Conservation (phyloP, 1,140 invertebrate species). For the Lucilia sericata region DNA sequence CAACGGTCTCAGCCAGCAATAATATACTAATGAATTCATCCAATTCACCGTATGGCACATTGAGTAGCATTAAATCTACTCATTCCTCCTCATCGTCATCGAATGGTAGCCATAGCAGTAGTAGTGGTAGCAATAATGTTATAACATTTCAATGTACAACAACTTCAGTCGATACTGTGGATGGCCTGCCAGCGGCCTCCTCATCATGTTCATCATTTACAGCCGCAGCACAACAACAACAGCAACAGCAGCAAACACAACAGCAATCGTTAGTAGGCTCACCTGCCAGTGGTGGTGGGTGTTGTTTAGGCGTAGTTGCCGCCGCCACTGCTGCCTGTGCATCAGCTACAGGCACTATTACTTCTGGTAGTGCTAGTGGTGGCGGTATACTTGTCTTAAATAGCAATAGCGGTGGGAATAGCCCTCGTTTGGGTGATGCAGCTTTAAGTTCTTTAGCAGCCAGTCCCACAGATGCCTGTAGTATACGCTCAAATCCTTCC, state of each 20-base stretch:
- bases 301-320: background rate
- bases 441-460: slow-evolving; percentile 63
- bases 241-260: slow-evolving; percentile 42
- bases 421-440: slow-evolving; percentile 56
- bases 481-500: slow-evolving; percentile 66
- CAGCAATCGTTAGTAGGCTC: slow-evolving; percentile 57
- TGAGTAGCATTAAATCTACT: slow-evolving; percentile 63
- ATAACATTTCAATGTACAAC: slow-evolving; percentile 59
- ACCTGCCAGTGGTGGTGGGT: slow-evolving; percentile 47
- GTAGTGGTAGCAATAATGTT: slow-evolving; percentile 57
- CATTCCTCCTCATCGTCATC: slow-evolving; percentile 64
- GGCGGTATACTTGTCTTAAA: slow-evolving; percentile 17
- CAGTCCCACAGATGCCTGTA: slow-evolving; percentile 65
- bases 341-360: background rate
- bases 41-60: slow-evolving; percentile 59
- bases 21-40: slow-evolving; percentile 28
- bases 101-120: slow-evolving; percentile 59
- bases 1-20: slow-evolving; percentile 29
- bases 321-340: background rate
- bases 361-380: background rate
- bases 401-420: slow-evolving; percentile 48
- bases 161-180: slow-evolving; percentile 49
- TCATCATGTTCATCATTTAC: slow-evolving; percentile 24
- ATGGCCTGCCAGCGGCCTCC: slow-evolving; percentile 42
- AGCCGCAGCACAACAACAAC: slow-evolving; percentile 43